Base-by-base conservation (phyloP, 2,888 invertebrate genomes). In the Lagria hirta region DNA sequence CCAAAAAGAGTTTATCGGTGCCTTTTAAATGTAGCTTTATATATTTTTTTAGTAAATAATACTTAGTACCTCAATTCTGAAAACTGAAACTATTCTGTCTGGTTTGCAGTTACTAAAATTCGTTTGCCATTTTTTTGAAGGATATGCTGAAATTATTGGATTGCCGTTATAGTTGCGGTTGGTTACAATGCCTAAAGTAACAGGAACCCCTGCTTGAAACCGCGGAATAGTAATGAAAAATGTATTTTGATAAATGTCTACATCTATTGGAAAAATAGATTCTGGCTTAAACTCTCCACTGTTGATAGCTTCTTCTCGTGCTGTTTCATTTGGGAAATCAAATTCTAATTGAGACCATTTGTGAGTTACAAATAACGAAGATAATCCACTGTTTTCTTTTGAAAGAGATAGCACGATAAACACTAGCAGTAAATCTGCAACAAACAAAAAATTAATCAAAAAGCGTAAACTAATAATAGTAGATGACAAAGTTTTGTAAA, bases 181-280 rank as follows among this genome's bases (percentile, higher is more conserved):
- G 4, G 64, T 57, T 2, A 90, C 78, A 0, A 78, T 80, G 2
- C 84, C 87, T 16, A 90, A 63, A 0, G 87, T 82, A 3, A 80
- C 78, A 0, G 90, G 89, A n/a, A 88, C 85, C 5, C 89, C 88
- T 12, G 70, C 62, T 58, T 78, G 81, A 88, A 88, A 88, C 53
- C 87, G 76, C 1, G 87, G 87, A 34, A 88, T 77, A 0, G 87
- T 85, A 10, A 88, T 69, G 60, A 88, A 88, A 51, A 88, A 66
- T 49, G 82, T 75, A 51, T 84, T 79, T 22, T 74, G 77, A 53
- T 80, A 80, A 6, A 86, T 80, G 67, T 88, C 88, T 51, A 88
- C 54, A 0, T 88, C 87, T 62, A 87, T 78, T 0, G 88, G 88
- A 12, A 88, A 74, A 49, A 84, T 85, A 65, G 84, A 82, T 61